A percentile compares a stretch with the other conserved stretches of the same genome.
Evolutionary conservation across 2,113 vertebrate genomes (phyloP).

Genomic region (Felis chaus): DNA sequence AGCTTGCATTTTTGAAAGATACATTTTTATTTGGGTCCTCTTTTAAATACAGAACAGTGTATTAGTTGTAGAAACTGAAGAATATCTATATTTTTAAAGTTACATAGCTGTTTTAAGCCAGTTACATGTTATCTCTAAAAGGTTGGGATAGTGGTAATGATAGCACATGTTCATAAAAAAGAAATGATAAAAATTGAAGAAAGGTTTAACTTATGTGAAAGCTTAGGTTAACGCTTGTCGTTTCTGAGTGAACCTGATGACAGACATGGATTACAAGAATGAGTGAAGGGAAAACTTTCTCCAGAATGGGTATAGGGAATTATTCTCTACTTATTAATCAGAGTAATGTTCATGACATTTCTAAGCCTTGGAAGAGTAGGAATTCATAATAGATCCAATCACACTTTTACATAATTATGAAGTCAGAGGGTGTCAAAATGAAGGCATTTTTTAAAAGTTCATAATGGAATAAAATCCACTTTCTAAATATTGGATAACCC

Average conservation of each 20-base stretch:
- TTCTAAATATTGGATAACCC: not conserved
- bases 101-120: not conserved
- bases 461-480: not conserved
- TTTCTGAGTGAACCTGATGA: not conserved
- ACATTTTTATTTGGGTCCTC: not conserved
- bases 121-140: not conserved
- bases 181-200: not conserved
- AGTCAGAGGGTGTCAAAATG: not conserved
- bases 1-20: not conserved
- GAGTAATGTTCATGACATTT: slow-evolving; percentile 16
- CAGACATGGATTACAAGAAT: not conserved
- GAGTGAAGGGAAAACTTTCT: not conserved
- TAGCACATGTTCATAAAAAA: not conserved
- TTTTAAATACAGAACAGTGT: not conserved
- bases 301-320: not conserved
- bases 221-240: not conserved
- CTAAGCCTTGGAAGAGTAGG: not conserved
- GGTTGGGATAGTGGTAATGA: not conserved
- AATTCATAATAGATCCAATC: not conserved
- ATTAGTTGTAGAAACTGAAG: not conserved
- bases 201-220: not conserved
- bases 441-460: slow-evolving; percentile 8
- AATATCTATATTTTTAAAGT: not conserved
- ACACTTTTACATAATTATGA: not conserved
- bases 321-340: slow-evolving; percentile 27